Conservation (phyloP, 2,797 vertebrate species). For the Mormyrops attenuatus region DNA sequence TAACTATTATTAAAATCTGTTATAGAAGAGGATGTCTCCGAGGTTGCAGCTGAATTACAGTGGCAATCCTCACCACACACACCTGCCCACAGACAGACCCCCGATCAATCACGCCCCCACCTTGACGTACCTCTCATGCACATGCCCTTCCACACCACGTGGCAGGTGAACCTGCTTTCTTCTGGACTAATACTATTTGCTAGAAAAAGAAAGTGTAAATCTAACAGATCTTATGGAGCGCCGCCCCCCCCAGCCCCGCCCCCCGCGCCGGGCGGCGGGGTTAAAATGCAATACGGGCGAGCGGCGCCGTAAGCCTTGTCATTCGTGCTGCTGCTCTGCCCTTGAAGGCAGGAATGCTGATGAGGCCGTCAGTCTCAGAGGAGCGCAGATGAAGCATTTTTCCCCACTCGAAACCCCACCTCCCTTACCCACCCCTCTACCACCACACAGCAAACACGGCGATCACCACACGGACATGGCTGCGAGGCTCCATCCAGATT, state of each 20-base stretch:
- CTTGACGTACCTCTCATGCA: conserved; percentile 27
- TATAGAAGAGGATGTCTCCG: conserved; percentile 39
- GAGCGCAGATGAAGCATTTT: conserved; percentile 35
- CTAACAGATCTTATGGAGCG: conserved; percentile 71
- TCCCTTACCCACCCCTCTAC: conserved; percentile 3
- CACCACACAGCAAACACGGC: neutral
- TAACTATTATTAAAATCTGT: neutral
- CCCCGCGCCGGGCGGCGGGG: conserved; percentile 73
- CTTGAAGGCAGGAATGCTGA: conserved; percentile 79
- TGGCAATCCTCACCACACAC: conserved; percentile 18
- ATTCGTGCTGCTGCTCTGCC: conserved; percentile 69
- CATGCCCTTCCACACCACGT: conserved; percentile 46
- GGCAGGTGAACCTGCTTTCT: conserved; percentile 50
- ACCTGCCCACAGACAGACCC: neutral
- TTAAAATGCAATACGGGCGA: conserved; percentile 88
- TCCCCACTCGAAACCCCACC: conserved; percentile 11
- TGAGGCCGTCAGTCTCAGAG: conserved; percentile 57
- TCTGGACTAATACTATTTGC: conserved; percentile 79
- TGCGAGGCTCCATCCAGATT: neutral
- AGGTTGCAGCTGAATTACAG: conserved; percentile 44
- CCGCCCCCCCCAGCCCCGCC: conserved; percentile 23
- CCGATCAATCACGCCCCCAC: neutral
- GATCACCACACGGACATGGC: neutral
- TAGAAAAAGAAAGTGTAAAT: conserved; percentile 61
- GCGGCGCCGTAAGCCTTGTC: conserved; percentile 86